Base-by-base conservation (phyloP, 92 coral and sea anemone genomes). In the Porites lobata region DNA sequence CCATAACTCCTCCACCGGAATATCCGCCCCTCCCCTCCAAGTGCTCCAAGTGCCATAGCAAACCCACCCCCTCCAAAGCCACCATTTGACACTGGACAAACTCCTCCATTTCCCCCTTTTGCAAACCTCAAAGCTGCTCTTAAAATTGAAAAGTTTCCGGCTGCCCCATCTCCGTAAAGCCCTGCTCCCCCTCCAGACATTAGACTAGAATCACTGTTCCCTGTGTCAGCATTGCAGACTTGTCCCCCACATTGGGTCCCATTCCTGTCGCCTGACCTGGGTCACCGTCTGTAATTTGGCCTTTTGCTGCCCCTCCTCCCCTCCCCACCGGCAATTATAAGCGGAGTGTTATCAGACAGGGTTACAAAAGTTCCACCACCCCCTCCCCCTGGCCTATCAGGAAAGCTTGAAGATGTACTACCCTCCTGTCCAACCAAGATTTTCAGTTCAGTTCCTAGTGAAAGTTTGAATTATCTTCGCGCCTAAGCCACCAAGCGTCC, bases 271-370 rank as follows among this genome's bases (percentile, higher is more conserved):
- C 88, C 87, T 93, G 96, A 20, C 99, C 99, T 3, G 98, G 94
- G 64, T 95, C 98, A 18, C 98, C 99, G 83, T 93, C 94, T 29
- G 87, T 85, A 75, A 47, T 73, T 19, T 72, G 68, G 4, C 18
- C 32, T 17, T 24, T 0, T 21, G 65, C 26, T 53, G 75, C 15
- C 0, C 99, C 98, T 14, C 99, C 98, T 10, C 98, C 99, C 50
- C 98, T 98, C 99, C 69, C 99, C 99, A n/a, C 98, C 99, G 8
- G 98, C 96, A 85, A 95, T 85, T 12, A 95, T 62, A 24, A 96
- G 81, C 18, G 96, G 94, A 18, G 71, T 62, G 63, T 76, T 74
- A 74, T 87, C 68, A 29, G 8, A 22, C 21, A 86, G 69, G 22
- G 94, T 84, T 3, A 96, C 96, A 88, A 93, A 95, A 2, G 87